These are phyloP conservation scores for Procambarus clarkii DNA, from an alignment of 1,140 invertebrate species.

Conservation along the genomic window DNA sequence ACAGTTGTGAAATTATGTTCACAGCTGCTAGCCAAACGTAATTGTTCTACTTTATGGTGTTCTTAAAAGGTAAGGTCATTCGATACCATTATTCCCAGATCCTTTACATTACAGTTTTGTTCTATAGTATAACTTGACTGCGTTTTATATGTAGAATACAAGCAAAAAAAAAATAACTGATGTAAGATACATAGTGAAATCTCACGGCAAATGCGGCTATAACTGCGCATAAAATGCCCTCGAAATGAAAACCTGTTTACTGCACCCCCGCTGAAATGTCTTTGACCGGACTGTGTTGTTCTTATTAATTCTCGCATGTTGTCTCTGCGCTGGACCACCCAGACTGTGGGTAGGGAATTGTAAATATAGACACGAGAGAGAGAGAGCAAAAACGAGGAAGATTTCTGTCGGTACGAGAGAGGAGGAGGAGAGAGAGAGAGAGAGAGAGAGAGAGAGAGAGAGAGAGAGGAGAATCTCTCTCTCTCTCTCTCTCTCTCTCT, in stretches of 20 bases:
- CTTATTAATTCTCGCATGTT: background rate
- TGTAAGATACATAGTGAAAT: too few relatives aligned
- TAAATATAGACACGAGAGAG: background rate
- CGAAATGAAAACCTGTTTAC: background rate
- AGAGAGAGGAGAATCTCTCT: background rate
- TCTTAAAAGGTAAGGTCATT: too few relatives aligned
- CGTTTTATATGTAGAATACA: too few relatives aligned
- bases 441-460: constrained; percentile 7
- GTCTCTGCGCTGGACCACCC: background rate
- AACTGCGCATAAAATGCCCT: too few relatives aligned
- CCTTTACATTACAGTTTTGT: too few relatives aligned
- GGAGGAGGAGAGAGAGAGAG: constrained; percentile 30
- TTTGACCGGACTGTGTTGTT: background rate
- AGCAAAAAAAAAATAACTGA: too few relatives aligned
- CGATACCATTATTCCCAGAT: too few relatives aligned
- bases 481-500: constrained; percentile 31
- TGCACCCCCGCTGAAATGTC: background rate
- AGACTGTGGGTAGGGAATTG: background rate
- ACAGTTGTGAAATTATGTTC: too few relatives aligned
- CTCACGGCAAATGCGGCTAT: too few relatives aligned
- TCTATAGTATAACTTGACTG: too few relatives aligned
- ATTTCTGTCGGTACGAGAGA: background rate
- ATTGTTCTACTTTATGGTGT: too few relatives aligned
- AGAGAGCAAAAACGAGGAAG: background rate
- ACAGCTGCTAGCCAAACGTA: too few relatives aligned